Evolutionary conservation across 2,113 vertebrate genomes (phyloP), one percentile per base, ranked within the genome.

Genomic region (Pygoscelis antarcticus): DNA sequence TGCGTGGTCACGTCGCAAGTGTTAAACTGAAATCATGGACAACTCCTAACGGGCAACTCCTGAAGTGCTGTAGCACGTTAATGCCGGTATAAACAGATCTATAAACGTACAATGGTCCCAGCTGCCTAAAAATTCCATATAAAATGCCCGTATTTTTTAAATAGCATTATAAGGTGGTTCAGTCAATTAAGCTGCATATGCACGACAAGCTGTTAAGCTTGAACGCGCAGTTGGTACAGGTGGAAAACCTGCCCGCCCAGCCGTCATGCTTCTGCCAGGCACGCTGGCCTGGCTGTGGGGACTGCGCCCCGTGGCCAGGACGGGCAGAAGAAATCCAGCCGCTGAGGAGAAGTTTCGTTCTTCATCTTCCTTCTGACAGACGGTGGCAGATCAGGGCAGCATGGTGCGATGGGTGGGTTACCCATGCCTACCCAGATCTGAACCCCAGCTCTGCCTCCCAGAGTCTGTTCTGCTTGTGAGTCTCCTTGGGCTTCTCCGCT

Each of bases 1-100:
- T 29, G 16, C 1, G 0, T 7, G 40, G 34, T 68, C 26, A 2
- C 4, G 1, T 34, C 61, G 60, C 10, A 15, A 10, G 47, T 3
- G n/a, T 74, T 61, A 16, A 49, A 54, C 23, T 54, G 20, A 30
- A 80, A 42, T 74, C 27, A 19, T 5, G 34, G 65, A 8, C 30
- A 16, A 15, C 55, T 58, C 18, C 27, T 74, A 16, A 17, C 18
- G 36, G 51, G 27, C 51, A 60, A 4, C 69, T 76, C 70, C 42
- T 46, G 32, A 46, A 51, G 36, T n/a, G 38, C 54, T 1, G 8
- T 10, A n/a, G 72, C 11, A 2, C 8, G 0, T 69, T 62, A 23
- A 7, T 15, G 32, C 23, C 22, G 61, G 19, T 42, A 47, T 9
- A 46, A 75, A 25, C 42, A 47, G 36, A 52, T 52, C 38, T 76